Evolutionary conservation across 2,797 vertebrate species (phyloP).

Genomic region (Enteromius argenteus): DNA sequence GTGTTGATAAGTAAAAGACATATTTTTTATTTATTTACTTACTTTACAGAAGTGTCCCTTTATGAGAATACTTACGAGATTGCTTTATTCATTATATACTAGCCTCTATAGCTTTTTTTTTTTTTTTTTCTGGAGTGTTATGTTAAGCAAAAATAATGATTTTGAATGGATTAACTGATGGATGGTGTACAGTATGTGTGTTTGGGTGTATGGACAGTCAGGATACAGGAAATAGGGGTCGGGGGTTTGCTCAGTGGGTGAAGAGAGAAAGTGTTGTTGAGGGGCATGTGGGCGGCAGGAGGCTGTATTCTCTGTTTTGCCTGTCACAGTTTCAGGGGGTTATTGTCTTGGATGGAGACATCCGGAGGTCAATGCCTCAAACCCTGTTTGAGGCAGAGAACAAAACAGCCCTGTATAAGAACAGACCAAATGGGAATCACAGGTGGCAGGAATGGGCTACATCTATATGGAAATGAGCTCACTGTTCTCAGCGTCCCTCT

Average conservation of each 20-base stretch:
- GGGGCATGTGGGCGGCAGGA: conserved; percentile 30
- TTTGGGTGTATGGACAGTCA: not conserved
- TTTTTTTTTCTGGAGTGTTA: not conserved
- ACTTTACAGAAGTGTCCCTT: not conserved
- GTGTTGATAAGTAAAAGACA: not conserved
- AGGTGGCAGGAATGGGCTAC: conserved; percentile 55
- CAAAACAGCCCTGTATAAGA: conserved; percentile 54
- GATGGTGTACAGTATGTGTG: not conserved
- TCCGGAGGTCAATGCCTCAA: conserved; percentile 59
- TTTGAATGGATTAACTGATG: not conserved
- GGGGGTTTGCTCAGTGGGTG: conserved; percentile 5
- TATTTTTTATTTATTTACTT: not conserved
- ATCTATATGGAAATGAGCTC: conserved; percentile 55
- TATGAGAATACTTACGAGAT: not conserved
- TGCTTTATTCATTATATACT: not conserved
- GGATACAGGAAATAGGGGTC: conserved; percentile 6
- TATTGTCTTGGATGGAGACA: conserved; percentile 65
- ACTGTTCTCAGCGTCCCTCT: conserved; percentile 30
- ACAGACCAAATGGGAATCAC: conserved; percentile 59
- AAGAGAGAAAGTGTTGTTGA: conserved; percentile 24
- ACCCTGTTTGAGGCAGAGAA: conserved; percentile 56
- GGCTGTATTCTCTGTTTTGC: conserved; percentile 45
- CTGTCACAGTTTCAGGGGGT: conserved; percentile 49
- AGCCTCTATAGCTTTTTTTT: not conserved
- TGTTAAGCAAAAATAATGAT: not conserved